Evolutionary conservation across 2,888 invertebrate species (phyloP).

Genomic region (Nowickia ferox): DNA sequence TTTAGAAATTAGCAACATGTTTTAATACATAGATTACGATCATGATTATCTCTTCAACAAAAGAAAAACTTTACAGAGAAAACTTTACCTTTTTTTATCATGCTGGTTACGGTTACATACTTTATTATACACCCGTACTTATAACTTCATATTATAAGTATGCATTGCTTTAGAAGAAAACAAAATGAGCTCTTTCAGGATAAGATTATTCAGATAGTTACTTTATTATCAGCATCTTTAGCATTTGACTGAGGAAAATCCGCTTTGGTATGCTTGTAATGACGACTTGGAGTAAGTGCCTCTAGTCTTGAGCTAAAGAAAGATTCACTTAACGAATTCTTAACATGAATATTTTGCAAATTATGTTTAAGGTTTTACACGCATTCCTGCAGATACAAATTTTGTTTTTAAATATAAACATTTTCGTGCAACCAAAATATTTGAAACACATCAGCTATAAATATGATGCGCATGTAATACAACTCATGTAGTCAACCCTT

Average conservation of each 20-base stretch:
- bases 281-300: slow-evolving; percentile 33
- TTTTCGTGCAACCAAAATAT: slow-evolving; percentile 38
- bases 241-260: background rate
- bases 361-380: slow-evolving; percentile 54
- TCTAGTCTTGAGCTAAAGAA: slow-evolving; percentile 55
- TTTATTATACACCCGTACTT: slow-evolving; percentile 3
- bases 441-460: background rate
- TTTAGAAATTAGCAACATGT: slow-evolving; percentile 68
- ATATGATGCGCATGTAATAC: too few relatives aligned
- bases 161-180: background rate
- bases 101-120: background rate
- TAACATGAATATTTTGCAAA: slow-evolving; percentile 71
- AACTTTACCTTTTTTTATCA: slow-evolving; percentile 50
- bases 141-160: slow-evolving; percentile 18
- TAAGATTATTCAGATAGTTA: slow-evolving; percentile 31
- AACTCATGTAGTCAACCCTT: background rate
- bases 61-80: background rate
- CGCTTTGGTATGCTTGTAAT: background rate
- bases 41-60: slow-evolving; percentile 57
- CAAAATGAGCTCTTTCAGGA: slow-evolving; percentile 34
- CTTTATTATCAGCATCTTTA: slow-evolving; percentile 41
- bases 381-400: background rate
- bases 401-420: background rate
- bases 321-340: slow-evolving; percentile 70
- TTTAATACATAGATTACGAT: slow-evolving; percentile 66